Conservation (phyloP, 2,888 invertebrate genomes). For the Andrena minutula region DNA sequence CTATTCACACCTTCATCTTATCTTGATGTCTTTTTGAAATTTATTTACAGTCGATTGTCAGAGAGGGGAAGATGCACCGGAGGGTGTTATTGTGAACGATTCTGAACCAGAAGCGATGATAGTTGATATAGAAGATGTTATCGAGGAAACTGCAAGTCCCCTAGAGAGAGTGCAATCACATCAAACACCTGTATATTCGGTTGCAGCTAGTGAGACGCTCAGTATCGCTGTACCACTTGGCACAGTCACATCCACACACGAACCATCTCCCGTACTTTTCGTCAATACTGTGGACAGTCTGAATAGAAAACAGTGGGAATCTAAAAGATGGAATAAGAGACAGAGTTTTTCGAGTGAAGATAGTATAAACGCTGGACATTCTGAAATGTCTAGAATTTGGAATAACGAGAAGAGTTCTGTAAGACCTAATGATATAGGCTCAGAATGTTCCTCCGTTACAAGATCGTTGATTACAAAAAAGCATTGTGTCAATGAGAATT, state of each 20-base stretch:
- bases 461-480: background rate
- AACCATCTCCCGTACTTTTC: constrained; percentile 78
- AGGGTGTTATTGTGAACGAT: constrained; percentile 78
- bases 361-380: constrained; percentile 37
- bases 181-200: constrained; percentile 90
- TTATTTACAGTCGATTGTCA: constrained; percentile 64
- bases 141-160: constrained; percentile 92
- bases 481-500: background rate
- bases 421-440: constrained; percentile 2
- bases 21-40: background rate
- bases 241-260: constrained; percentile 80
- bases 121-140: constrained; percentile 93
- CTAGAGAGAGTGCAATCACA: constrained; percentile 89
- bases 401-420: background rate
- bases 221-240: constrained; percentile 81
- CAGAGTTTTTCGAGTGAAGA: constrained; percentile 40
- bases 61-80: constrained; percentile 65
- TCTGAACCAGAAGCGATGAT: constrained; percentile 90
- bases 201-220: constrained; percentile 80
- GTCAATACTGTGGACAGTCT: constrained; percentile 73
- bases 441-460: background rate
- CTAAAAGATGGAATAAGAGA: constrained; percentile 17
- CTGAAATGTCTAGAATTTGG: constrained; percentile 5
- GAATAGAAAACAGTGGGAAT: constrained; percentile 39
- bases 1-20: background rate